Percentiles rank a stretch among this genome's conserved stretches.
phyloP scores from a whole-genome alignment of 2,888 invertebrate genomes.

The Diaphora mendica region DNA sequence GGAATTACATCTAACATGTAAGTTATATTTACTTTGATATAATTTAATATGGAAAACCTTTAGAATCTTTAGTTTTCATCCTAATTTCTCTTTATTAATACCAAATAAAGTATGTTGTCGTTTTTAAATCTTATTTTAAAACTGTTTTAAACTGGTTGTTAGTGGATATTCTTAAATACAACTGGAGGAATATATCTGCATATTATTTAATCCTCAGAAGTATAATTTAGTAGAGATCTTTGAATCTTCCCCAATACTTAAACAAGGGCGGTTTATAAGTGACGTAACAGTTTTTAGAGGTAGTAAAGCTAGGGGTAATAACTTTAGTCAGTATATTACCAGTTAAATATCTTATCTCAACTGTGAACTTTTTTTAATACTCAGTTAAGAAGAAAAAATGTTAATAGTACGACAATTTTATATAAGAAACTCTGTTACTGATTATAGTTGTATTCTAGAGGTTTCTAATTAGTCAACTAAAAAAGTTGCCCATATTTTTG shows the following conservation, averaged over 20 bases:
- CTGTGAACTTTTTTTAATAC: neutral
- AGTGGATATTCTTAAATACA: neutral
- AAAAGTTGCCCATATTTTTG: no score
- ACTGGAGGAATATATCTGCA: neutral
- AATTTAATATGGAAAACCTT: neutral
- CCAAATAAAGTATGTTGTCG: neutral
- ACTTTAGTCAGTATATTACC: neutral
- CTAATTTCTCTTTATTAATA: neutral
- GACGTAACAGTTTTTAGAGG: neutral
- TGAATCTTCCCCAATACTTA: neutral
- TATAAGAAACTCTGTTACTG: neutral
- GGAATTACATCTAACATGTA: constrained; percentile 31
- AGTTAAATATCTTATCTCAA: neutral
- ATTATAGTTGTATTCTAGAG: no score
- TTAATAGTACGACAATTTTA: neutral
- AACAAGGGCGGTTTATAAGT: neutral
- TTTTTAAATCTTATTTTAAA: neutral
- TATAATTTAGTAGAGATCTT: neutral
- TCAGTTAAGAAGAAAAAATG: neutral
- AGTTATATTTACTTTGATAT: constrained; percentile 19
- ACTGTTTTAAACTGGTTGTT: neutral
- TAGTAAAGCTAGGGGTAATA: neutral
- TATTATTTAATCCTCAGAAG: neutral
- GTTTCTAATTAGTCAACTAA: no score
- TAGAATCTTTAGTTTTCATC: neutral